Percentiles rank a stretch among this genome's conserved stretches.
Evolutionary conservation across 1,140 invertebrate genomes (phyloP).

Genomic region (Sitobion miscanthi): DNA sequence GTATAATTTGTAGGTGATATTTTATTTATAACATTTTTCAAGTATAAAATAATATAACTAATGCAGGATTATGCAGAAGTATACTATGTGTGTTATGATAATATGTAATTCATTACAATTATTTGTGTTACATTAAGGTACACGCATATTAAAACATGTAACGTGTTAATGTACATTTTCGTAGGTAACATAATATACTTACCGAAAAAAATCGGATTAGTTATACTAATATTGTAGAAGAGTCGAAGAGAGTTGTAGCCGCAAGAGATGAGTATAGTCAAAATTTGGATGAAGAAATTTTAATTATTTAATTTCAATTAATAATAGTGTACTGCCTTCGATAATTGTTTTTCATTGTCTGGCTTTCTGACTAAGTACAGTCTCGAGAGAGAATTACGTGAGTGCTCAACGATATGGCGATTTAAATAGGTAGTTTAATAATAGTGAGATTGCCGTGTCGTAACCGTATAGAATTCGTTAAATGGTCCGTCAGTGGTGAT

Average conservation of each 20-base stretch:
- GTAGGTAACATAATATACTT: rapidly evolving
- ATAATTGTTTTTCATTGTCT: not conserved
- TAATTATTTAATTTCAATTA: not conserved
- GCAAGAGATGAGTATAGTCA: not conserved
- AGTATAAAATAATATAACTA: not conserved
- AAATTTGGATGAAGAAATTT: not conserved
- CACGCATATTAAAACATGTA: not conserved
- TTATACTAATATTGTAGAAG: not conserved
- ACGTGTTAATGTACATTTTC: not conserved
- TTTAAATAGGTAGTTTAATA: conserved; percentile 5
- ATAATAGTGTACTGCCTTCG: not conserved
- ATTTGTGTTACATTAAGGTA: not conserved
- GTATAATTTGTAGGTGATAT: not conserved
- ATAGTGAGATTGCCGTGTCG: not conserved
- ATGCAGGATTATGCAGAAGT: not conserved
- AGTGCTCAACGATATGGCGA: not conserved
- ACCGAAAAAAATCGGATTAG: not conserved
- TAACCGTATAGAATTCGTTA: not conserved
- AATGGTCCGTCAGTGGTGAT: not conserved
- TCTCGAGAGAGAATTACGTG: not conserved
- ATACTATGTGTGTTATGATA: not conserved
- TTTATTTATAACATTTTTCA: not conserved
- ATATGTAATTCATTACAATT: not conserved
- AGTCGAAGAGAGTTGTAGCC: too few species aligned
- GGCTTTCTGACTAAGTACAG: not conserved